Evolutionary conservation across 2,888 invertebrate species (phyloP), one percentile per base, ranked within the genome.

Genomic region (Suillia variegata): DNA sequence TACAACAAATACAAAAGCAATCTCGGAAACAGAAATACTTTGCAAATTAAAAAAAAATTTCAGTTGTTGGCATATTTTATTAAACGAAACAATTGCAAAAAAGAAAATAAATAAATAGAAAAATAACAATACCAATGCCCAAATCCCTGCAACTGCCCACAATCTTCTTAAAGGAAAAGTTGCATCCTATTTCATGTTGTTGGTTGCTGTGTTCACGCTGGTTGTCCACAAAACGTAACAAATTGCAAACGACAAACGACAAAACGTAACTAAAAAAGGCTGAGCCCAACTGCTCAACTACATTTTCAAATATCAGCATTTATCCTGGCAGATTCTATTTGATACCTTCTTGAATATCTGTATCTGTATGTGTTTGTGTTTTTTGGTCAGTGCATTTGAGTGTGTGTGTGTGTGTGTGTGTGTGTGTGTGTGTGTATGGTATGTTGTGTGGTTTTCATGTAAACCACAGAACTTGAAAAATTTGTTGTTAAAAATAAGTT

Each of bases 161-260:
- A 42, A 53, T 38, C 56, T 50, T 58, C 61, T 61, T 58, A 56
- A 59, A 62, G 52, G 56, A 58, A 61, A 50, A 50, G 63, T 61
- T 59, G 10, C 63, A 56, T 56, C 63, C 63, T 63, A 48, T 63
- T 63, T 49, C 61, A 59, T 63, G 63, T 63, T n/a, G n/a, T n/a
- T n/a, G n/a, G n/a, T n/a, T n/a, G n/a, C n/a, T n/a, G n/a, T n/a
- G n/a, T 33, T 4, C 45, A 20, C n/a, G n/a, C n/a, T n/a, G n/a
- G n/a, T n/a, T 45, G 45, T 45, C 56, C 52, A 55, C 51, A 56
- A 54, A 59, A 57, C 42, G 57, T 59, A 57, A 61, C 59, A 63
- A 63, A 63, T 59, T 59, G 57, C 57, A 50, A 56, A 55, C 47
- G 10, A 21, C 54, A 34, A 18, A 34, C 15, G 17, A 24, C n/a